phyloP scores from a whole-genome alignment of 2,113 vertebrate genomes.

The Solenodon paradoxus region DNA sequence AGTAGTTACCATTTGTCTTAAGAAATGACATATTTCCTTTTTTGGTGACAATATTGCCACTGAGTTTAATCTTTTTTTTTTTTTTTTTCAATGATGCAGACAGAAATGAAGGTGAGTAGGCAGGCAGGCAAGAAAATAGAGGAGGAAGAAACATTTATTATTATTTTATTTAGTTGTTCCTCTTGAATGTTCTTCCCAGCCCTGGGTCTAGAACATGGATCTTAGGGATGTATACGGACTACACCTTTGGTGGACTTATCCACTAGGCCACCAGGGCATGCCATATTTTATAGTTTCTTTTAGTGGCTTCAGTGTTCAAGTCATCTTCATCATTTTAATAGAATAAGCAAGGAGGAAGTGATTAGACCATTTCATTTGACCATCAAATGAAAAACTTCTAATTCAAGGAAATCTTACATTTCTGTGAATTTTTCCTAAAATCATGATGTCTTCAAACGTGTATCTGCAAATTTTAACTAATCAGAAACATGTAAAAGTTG shows the following conservation, averaged over 20 bases:
- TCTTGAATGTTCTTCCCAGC: too few relatives aligned
- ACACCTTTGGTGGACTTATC: too few relatives aligned
- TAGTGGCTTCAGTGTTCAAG: neutral
- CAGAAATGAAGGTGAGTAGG: too few relatives aligned
- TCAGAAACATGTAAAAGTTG: neutral
- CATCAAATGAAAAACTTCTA: neutral
- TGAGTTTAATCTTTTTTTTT: too few relatives aligned
- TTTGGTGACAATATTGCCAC: neutral
- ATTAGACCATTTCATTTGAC: neutral
- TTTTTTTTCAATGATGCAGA: too few relatives aligned
- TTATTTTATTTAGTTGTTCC: too few relatives aligned
- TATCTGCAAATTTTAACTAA: neutral
- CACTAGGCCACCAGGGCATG: too few relatives aligned
- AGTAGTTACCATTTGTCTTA: slow-evolving; percentile 1
- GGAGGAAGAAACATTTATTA: too few relatives aligned
- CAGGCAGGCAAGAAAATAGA: too few relatives aligned
- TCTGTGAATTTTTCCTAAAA: neutral
- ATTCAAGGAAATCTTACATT: neutral
- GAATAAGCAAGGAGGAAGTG: neutral
- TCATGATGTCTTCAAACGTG: neutral
- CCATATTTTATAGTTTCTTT: neutral
- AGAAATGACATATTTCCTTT: neutral
- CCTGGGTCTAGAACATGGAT: too few relatives aligned
- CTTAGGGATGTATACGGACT: too few relatives aligned
- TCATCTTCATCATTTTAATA: neutral